These are phyloP conservation scores for Molossus alvarezi DNA, from an alignment of 2,797 vertebrate genomes.

Conservation along the genomic window DNA sequence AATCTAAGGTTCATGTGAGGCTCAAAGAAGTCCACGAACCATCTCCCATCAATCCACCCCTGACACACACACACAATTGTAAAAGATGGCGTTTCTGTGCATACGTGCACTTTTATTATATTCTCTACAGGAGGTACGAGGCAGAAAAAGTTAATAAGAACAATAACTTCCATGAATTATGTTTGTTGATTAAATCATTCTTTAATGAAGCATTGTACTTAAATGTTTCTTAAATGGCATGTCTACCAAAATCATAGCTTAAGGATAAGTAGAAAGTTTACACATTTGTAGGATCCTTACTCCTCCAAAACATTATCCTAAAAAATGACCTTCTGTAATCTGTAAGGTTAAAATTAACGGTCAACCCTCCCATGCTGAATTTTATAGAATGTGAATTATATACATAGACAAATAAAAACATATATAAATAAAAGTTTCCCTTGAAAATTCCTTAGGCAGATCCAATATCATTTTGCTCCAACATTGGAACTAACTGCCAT, in stretches of 20 bases:
- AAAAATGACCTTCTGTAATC: background rate
- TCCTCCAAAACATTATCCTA: background rate
- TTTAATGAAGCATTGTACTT: background rate
- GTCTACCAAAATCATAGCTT: background rate
- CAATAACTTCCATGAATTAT: background rate
- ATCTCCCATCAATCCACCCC: background rate
- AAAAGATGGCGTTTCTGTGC: background rate
- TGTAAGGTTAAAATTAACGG: slow-evolving; percentile 15
- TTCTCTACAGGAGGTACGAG: slow-evolving; percentile 28
- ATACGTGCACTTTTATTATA: background rate
- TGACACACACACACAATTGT: background rate
- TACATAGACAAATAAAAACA: background rate
- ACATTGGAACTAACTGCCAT: background rate
- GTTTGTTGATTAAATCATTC: background rate
- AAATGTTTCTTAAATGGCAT: background rate
- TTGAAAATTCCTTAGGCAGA: background rate
- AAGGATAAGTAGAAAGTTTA: background rate
- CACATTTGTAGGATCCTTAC: background rate
- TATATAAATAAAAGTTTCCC: background rate
- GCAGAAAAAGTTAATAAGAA: slow-evolving; percentile 17
- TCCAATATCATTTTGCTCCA: background rate
- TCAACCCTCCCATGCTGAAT: background rate
- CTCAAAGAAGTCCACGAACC: background rate
- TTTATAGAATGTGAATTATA: background rate
- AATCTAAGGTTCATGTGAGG: background rate